A percentile compares a stretch with the other conserved stretches of the same genome.
Evolutionary conservation across 1,140 invertebrate genomes (phyloP).

Genomic region (Platorchestia sp.): DNA sequence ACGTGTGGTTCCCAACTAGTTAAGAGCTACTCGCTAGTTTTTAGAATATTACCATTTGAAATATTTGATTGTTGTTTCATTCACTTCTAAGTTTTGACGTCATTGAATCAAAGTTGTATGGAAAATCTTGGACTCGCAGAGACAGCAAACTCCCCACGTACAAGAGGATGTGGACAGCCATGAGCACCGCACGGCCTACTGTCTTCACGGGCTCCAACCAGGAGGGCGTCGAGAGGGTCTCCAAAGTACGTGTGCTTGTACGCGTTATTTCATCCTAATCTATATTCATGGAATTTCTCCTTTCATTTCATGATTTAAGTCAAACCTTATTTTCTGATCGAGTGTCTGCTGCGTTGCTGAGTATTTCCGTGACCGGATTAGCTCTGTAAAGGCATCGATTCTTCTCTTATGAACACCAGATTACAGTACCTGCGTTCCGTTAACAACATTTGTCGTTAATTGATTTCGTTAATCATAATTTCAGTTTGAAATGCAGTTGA

Average conservation of each 20-base stretch:
- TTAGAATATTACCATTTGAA: too few species aligned
- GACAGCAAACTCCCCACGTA: conserved; percentile 93
- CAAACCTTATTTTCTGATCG: background rate
- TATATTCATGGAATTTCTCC: background rate
- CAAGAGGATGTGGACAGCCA: conserved; percentile 93
- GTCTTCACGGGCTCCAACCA: conserved; percentile 88
- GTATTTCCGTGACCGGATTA: background rate
- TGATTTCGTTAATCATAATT: background rate
- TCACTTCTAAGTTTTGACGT: too few species aligned
- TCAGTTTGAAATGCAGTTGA: background rate
- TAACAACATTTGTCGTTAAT: background rate
- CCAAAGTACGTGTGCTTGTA: conserved; percentile 76
- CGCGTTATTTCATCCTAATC: too few species aligned
- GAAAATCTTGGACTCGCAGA: conserved; percentile 73
- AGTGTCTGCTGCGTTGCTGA: background rate
- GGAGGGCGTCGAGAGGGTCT: conserved; percentile 87
- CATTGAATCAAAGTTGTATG: too few species aligned
- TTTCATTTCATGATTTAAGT: background rate
- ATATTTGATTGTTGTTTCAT: background rate
- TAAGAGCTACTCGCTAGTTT: background rate
- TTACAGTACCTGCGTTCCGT: background rate
- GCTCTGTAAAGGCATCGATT: background rate
- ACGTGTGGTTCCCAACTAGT: background rate
- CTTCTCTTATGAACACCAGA: background rate
- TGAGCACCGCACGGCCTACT: conserved; percentile 86